Evolutionary conservation across 92 coral and sea anemone genomes (phyloP).

Genomic region (Parazoanthus swiftii): DNA sequence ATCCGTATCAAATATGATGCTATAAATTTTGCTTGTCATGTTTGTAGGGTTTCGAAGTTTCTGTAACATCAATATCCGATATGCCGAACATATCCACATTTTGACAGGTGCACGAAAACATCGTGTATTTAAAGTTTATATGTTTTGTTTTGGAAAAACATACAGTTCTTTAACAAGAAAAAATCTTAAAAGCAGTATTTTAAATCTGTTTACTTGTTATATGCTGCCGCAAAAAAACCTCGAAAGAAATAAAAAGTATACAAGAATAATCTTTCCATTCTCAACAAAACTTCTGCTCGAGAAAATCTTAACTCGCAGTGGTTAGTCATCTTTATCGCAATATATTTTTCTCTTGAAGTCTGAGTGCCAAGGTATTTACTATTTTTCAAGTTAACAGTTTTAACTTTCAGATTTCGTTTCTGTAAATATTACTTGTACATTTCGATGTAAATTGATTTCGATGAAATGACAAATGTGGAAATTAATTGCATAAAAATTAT

Average conservation of each 20-base stretch:
- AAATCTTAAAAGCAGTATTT: not conserved
- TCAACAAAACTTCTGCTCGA: not conserved
- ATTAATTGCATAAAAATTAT: not conserved
- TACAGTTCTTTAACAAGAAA: no score
- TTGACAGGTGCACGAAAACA: conserved; percentile 31
- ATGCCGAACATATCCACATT: not conserved
- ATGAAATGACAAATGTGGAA: no score
- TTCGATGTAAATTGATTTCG: not conserved
- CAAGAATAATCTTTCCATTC: not conserved
- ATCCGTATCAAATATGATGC: not conserved
- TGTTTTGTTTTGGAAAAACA: not conserved
- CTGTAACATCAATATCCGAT: not conserved
- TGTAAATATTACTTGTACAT: not conserved
- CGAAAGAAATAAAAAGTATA: not conserved
- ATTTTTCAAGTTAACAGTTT: not conserved
- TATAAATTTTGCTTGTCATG: conserved; percentile 6
- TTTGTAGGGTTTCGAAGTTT: not conserved
- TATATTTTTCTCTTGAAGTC: no score
- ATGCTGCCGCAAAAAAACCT: not conserved
- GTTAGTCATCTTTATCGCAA: no score
- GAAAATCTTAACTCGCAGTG: no score
- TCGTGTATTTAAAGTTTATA: not conserved
- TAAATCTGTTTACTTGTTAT: no score
- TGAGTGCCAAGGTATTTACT: not conserved
- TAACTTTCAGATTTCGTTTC: not conserved